A percentile compares a stretch with the other conserved stretches of the same genome.
phyloP scores from a whole-genome alignment of 2,888 invertebrate species.

The Pyrgus malvae region DNA sequence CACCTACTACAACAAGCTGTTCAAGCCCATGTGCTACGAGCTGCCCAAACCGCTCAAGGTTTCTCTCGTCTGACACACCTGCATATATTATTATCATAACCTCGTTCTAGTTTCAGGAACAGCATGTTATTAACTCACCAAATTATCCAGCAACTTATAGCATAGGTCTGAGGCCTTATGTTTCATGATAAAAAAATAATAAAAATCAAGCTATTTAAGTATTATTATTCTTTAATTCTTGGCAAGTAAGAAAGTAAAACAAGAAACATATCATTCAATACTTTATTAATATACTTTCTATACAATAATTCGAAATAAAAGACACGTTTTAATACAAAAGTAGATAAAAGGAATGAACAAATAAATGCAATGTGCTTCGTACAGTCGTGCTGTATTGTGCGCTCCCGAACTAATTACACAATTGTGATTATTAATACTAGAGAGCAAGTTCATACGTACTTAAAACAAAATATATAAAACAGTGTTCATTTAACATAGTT shows the following conservation, averaged over 20 bases:
- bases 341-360: constrained; percentile 59
- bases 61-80: constrained; percentile 54
- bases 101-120: no score
- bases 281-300: constrained; percentile 45
- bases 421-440: neutral
- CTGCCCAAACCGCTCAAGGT: constrained; percentile 62
- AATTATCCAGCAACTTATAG: no score
- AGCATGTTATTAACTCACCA: no score
- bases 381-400: constrained; percentile 1
- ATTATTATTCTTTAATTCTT: no score
- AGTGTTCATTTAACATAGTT: no score
- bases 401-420: neutral
- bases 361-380: constrained; percentile 52
- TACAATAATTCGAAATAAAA: constrained; percentile 46
- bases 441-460: constrained; percentile 6
- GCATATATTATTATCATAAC: no score
- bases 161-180: no score
- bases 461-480: no score
- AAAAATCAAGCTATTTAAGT: no score
- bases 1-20: constrained; percentile 77
- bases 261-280: constrained; percentile 38
- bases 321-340: constrained; percentile 38
- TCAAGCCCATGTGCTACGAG: constrained; percentile 64
- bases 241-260: no score
- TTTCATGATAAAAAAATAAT: no score